Percentiles rank a stretch among this genome's conserved stretches.
Conservation (phyloP, 2,888 invertebrate species). For the Sepioteuthis lessoniana region DNA sequence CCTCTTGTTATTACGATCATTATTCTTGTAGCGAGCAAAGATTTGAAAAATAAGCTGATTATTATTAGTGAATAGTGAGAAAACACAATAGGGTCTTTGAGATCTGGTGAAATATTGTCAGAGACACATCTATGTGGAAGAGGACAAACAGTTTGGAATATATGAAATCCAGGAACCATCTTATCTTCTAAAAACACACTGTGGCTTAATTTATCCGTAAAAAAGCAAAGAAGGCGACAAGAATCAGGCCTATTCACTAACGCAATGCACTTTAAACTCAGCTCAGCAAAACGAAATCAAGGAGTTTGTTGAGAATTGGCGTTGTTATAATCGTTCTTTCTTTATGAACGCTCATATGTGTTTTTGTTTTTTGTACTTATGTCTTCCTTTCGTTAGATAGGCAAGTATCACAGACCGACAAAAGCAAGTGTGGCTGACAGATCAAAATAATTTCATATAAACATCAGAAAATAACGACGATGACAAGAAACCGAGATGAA, state of each 20-base stretch:
- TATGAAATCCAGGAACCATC: not conserved
- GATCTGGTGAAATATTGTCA: not conserved
- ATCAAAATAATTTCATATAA: conserved; percentile 4
- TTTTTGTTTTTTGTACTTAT: not conserved
- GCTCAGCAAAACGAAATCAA: not conserved
- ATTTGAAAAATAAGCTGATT: not conserved
- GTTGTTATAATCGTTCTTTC: not conserved
- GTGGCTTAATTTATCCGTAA: not conserved
- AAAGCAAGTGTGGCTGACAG: not conserved
- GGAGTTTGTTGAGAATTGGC: not conserved
- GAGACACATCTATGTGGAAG: conserved; percentile 17
- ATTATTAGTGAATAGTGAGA: not conserved
- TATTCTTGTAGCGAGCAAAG: not conserved
- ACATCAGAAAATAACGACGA: not conserved
- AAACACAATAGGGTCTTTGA: not conserved
- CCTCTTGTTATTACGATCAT: not conserved
- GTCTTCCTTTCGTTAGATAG: not conserved
- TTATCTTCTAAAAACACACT: conserved; percentile 18
- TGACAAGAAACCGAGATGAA: not conserved
- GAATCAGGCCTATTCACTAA: not conserved
- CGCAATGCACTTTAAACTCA: not conserved
- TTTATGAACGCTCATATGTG: not conserved
- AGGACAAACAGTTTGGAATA: not conserved
- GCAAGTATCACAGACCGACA: not conserved
- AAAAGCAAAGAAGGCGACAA: not conserved